Evolutionary conservation across 2,113 vertebrate species (phyloP).

Genomic region (Hemiscyllium ocellatum): DNA sequence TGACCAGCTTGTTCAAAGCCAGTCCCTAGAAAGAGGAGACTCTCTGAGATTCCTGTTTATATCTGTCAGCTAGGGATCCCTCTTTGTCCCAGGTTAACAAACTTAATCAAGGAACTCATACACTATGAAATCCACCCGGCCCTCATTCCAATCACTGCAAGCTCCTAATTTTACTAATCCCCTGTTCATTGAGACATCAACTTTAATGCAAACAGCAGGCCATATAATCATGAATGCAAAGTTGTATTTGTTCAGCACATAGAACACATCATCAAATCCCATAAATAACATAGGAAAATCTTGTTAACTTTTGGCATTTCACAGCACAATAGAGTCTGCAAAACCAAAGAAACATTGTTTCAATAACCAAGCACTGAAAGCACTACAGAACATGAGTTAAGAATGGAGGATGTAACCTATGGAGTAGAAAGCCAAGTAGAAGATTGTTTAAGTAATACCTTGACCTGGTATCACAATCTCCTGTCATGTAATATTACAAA

Average conservation of each 20-base stretch:
- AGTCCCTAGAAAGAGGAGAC: no score
- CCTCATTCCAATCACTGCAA: no score
- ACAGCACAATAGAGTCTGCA: not conserved
- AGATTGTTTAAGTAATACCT: not conserved
- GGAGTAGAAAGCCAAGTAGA: not conserved
- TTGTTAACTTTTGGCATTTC: not conserved
- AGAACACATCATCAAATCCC: not conserved
- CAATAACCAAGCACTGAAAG: not conserved
- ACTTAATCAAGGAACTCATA: no score
- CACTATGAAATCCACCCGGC: no score
- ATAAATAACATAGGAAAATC: not conserved
- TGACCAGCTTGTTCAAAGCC: no score
- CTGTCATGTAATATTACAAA: not conserved
- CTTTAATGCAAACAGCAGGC: not conserved
- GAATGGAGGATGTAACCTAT: not conserved
- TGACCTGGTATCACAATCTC: not conserved
- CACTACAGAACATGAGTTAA: not conserved
- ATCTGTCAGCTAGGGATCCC: no score
- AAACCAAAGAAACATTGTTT: not conserved
- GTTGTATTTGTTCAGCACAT: not conserved
- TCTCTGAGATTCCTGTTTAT: no score
- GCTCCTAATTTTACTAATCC: no score
- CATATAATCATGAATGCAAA: not conserved
- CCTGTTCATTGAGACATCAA: not conserved
- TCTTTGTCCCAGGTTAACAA: no score